phyloP scores from a whole-genome alignment of 2,113 vertebrate species.

The Saguinus imperator region DNA sequence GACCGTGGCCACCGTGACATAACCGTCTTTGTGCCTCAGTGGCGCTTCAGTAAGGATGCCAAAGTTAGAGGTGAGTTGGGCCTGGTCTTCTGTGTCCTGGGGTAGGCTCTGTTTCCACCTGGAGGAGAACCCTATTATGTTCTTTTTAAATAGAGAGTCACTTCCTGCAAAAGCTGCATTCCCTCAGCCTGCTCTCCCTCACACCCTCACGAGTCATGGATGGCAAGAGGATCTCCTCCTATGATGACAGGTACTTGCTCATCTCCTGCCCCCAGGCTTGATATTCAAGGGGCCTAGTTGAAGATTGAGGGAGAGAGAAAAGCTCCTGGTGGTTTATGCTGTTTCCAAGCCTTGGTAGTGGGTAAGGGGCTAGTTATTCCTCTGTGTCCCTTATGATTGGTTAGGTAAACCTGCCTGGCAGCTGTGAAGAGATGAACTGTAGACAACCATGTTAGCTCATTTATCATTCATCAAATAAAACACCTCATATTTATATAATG shows the following conservation, averaged over 20 bases:
- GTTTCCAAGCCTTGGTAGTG: not conserved
- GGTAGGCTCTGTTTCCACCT: not conserved
- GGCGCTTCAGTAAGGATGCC: constrained; percentile 88
- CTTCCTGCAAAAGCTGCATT: constrained; percentile 86
- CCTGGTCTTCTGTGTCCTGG: not conserved
- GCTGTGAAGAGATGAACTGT: not conserved
- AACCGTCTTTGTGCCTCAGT: constrained; percentile 89
- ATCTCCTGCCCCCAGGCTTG: not conserved
- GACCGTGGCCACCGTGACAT: constrained; percentile 89
- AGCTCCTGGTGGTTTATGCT: not conserved
- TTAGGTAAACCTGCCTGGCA: not conserved
- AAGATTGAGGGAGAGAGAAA: not conserved
- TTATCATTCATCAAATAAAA: not conserved
- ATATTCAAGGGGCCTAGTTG: not conserved
- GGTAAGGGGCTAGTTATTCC: not conserved
- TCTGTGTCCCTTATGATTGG: not conserved
- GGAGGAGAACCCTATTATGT: not conserved
- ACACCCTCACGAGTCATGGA: constrained; percentile 91
- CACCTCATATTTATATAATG: not conserved
- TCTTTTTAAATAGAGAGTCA: constrained; percentile 86
- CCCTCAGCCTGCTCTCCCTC: constrained; percentile 88
- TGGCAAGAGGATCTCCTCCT: constrained; percentile 90
- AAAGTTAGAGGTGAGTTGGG: constrained; percentile 86
- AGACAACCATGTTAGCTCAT: not conserved
- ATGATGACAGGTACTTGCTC: constrained; percentile 89